phyloP scores from a whole-genome alignment of 2,113 vertebrate genomes.

The Labeo catla region DNA sequence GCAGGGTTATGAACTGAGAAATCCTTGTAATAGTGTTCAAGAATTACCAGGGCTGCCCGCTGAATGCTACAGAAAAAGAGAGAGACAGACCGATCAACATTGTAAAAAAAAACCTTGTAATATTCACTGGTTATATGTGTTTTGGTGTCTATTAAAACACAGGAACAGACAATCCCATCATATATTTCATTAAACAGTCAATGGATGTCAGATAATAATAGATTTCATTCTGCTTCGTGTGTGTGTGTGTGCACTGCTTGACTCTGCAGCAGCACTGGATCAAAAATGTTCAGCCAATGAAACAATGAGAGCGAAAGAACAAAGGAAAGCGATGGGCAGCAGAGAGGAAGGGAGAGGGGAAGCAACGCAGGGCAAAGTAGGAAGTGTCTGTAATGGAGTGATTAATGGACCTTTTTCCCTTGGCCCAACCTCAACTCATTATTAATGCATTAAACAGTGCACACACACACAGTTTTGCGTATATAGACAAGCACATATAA shows the following conservation, averaged over 20 bases:
- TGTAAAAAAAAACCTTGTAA: not conserved
- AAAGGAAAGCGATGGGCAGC: conserved; percentile 9
- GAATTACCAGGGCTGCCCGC: conserved; percentile 87
- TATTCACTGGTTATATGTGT: not conserved
- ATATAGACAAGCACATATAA: conserved; percentile 6
- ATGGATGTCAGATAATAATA: not conserved
- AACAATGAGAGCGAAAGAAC: conserved; percentile 20
- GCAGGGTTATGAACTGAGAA: conserved; percentile 91
- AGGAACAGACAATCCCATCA: conserved; percentile 1
- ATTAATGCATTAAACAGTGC: conserved; percentile 17
- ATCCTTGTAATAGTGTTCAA: conserved; percentile 95
- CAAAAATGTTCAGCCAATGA: conserved; percentile 13
- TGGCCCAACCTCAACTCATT: conserved; percentile 21
- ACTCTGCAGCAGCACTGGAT: conserved; percentile 6
- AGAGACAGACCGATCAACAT: not conserved
- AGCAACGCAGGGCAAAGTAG: conserved; percentile 3
- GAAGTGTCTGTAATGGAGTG: conserved; percentile 29
- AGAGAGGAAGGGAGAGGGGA: conserved; percentile 44
- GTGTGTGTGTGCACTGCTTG: not conserved
- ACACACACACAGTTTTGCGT: conserved; percentile 19
- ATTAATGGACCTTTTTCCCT: conserved; percentile 39
- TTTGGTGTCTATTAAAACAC: not conserved
- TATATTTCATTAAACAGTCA: conserved; percentile 7
- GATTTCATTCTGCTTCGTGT: conserved; percentile 1
- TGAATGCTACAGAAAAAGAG: conserved; percentile 81